Base-by-base conservation (phyloP, 1,140 invertebrate species). In the Caenorhabditis briggsae region DNA sequence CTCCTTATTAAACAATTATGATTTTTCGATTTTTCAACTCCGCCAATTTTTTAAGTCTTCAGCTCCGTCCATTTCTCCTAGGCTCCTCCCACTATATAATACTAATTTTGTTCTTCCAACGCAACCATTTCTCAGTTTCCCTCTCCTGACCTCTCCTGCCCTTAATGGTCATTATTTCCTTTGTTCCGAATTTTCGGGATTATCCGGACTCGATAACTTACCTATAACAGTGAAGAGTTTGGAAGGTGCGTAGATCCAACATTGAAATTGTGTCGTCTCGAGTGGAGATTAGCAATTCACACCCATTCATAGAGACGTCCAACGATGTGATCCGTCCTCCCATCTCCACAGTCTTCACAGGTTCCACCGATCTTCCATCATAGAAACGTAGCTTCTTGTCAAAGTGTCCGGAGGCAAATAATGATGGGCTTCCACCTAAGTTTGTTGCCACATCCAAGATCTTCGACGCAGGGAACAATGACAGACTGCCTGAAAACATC, bases 291-390 rank as follows among this genome's bases (percentile, higher is more conserved):
- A 58, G 41, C 5, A 56, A 25, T 58, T 58, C 53, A 58, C 53
- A 83, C 23, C 46, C 58, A 20, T 59, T 64, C 41, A 46, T 61
- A 18, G 83, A 50, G n/a, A 65, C 59, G 65, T 65, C 58, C 9
- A 84, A 7, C 11, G 56, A 61, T 23, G 83, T 84, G 11, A 84
- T 64, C 23, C 46, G 18, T 6, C 83, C 59, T 50, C 46, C 59
- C 83, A 84, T 84, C 9, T 84, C 83, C 25, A 84, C 59, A n/a
- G 59, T 84, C 48, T 50, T 64, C 18, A 84, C 83, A 25, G 83
- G 83, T 20, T 84, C 83, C 20, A 46, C 11, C 20, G 41, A 50
- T 33, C 83, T 43, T 20, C 58, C 83, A 16, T 78, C 70, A 23
- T 78, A 78, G 11, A 78, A 50, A 18, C 70, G 25, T 5, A 78